Base-by-base conservation (phyloP, 2,113 vertebrate species). In the Lasiurus cinereus region DNA sequence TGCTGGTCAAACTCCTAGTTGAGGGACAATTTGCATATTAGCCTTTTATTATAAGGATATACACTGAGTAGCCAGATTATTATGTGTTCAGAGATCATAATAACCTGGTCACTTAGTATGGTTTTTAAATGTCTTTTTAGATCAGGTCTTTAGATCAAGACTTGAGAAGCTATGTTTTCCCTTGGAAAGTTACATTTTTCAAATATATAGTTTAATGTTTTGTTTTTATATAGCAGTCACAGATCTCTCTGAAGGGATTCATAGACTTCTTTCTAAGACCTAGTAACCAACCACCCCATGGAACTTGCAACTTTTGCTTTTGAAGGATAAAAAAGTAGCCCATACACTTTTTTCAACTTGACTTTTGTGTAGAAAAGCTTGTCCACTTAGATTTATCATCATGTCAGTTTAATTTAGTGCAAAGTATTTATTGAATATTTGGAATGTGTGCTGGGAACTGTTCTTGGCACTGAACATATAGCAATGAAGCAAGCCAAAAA, bases 321-420 rank as follows among this genome's bases (percentile, higher is more conserved):
- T 59, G 24, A 70, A 70, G 46, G 19, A 86, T 74, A 59, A 70
- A 85, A 72, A 90, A 66, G 66, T 24, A 94, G 11, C 29, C 64
- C 87, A 3, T 90, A 69, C 7, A 43, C n/a, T 78, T 80, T 29
- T 62, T 39, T 89, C 89, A 18, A 62, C 15, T 85, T 90, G 48
- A 88, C 50, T 15, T 0, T 90, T 84, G 9, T 78, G 8, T 91
- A 43, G 59, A 73, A 94, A 94, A 86, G 33, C 1, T 93, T 67
- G 9, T 78, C 33, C 13, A 62, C 2, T 87, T 27, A 14, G 31
- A 56, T 72, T 31, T 90, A 2, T 78, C 90, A 79, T 87, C 29
- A 70, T 91, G 91, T 94, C 52, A 69, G 29, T 80, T 92, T 84
- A 73, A 46, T 87, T 72, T 96, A 70, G 52, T 96, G 43, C 29